phyloP scores from a whole-genome alignment of 1,140 invertebrate genomes.

The Mylabris phalerata region DNA sequence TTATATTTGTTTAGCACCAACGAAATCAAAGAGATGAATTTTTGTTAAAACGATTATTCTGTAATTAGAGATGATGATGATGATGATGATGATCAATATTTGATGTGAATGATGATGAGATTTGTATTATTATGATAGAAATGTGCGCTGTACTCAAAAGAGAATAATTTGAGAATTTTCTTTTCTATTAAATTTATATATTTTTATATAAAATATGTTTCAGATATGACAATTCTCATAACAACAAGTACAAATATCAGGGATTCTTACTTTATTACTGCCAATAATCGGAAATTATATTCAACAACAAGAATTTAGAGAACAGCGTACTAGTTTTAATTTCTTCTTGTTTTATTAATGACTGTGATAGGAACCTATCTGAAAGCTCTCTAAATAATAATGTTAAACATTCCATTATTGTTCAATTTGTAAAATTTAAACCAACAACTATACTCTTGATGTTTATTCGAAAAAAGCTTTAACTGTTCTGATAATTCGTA shows the following conservation, averaged over 20 bases:
- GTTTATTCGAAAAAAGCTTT: slow-evolving; percentile 9
- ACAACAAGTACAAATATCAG: slow-evolving; percentile 10
- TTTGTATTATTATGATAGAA: not conserved
- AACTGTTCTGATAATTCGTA: slow-evolving; percentile 1
- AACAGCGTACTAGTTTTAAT: slow-evolving; percentile 18
- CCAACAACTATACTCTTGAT: slow-evolving; percentile 5
- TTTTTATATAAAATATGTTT: not conserved
- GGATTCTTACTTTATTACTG: slow-evolving; percentile 6
- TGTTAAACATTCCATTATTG: slow-evolving; percentile 20
- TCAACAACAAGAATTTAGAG: not conserved
- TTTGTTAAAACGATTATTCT: not conserved
- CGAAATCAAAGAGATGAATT: slow-evolving; percentile 37
- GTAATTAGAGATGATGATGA: not conserved
- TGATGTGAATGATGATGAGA: not conserved
- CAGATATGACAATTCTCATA: not conserved
- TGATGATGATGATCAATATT: not conserved
- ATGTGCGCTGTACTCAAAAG: slow-evolving; percentile 15
- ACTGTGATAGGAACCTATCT: slow-evolving; percentile 29
- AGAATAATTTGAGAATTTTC: not conserved
- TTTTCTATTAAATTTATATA: not conserved
- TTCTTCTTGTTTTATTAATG: not conserved
- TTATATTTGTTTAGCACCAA: slow-evolving; percentile 75
- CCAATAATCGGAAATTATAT: slow-evolving; percentile 10
- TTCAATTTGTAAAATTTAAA: not conserved
- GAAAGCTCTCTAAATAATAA: slow-evolving; percentile 26